Percentiles rank a stretch among this genome's conserved stretches.
Conservation (phyloP, 1,140 invertebrate species). For the Globodera ellingtonae region DNA sequence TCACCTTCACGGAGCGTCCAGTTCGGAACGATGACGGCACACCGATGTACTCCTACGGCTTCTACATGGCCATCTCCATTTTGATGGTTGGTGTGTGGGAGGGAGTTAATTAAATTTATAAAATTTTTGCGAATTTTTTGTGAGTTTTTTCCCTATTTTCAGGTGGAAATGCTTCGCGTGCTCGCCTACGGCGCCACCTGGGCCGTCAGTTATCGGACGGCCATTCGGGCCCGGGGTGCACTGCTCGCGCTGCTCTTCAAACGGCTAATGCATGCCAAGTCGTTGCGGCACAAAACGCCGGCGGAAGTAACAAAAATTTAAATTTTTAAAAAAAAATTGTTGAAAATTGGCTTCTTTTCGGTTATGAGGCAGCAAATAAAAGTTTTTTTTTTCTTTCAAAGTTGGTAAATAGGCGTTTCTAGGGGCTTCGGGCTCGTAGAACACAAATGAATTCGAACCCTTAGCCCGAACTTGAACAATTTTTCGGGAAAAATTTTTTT, state of each 20-base stretch:
- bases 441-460: too few species aligned
- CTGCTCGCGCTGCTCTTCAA: constrained; percentile 72
- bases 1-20: constrained; percentile 57
- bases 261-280: constrained; percentile 72
- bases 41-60: constrained; percentile 52
- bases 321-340: not conserved
- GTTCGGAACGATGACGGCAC: constrained; percentile 20
- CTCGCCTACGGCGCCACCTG: constrained; percentile 72
- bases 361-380: too few species aligned
- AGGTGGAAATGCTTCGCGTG: constrained; percentile 72
- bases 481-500: too few species aligned
- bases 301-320: constrained; percentile 70
- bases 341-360: too few species aligned
- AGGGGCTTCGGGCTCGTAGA: too few species aligned
- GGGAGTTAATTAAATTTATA: not conserved
- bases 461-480: too few species aligned
- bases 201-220: constrained; percentile 72
- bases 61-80: constrained; percentile 54
- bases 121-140: too few species aligned
- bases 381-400: too few species aligned
- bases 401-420: too few species aligned
- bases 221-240: constrained; percentile 71
- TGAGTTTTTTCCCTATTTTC: constrained; percentile 30
- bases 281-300: constrained; percentile 70
- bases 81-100: constrained; percentile 41